Conservation (phyloP, 23 tunicate species). For the Botrylloides violaceus region DNA sequence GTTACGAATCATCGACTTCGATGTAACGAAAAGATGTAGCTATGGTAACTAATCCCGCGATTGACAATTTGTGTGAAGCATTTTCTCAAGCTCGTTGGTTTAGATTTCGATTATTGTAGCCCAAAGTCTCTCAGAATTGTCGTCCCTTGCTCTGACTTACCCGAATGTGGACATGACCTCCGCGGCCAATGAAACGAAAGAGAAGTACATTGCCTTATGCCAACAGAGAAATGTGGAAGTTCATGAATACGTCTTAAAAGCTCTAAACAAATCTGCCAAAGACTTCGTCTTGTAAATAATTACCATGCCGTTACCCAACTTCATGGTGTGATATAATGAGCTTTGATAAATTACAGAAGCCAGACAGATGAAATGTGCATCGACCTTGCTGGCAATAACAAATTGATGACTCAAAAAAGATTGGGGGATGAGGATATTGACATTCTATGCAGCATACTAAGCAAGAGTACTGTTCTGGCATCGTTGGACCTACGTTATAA, state of each 20-base stretch:
- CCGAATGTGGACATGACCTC: slow-evolving; percentile 13
- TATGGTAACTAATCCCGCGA: no score
- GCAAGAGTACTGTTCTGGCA: slow-evolving; percentile 60
- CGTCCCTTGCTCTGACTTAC: no score
- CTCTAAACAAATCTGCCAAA: slow-evolving; percentile 46
- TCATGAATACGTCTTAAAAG: slow-evolving; percentile 55
- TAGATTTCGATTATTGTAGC: no score
- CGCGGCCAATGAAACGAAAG: slow-evolving; percentile 64
- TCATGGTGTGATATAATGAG: not conserved
- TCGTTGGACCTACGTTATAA: slow-evolving; percentile 79
- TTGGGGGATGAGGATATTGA: slow-evolving; percentile 52
- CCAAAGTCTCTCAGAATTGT: no score
- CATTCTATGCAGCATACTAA: slow-evolving; percentile 47
- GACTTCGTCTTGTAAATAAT: slow-evolving; percentile 32
- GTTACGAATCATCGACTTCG: no score
- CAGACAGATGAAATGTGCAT: slow-evolving; percentile 53
- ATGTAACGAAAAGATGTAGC: no score
- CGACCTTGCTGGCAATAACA: slow-evolving; percentile 75
- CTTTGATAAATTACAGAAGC: not conserved
- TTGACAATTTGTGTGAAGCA: no score
- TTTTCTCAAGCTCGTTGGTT: no score
- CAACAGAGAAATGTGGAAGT: slow-evolving; percentile 52
- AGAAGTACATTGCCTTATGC: slow-evolving; percentile 57
- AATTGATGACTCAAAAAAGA: slow-evolving; percentile 45
- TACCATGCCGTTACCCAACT: not conserved